Evolutionary conservation across 1,140 invertebrate genomes (phyloP).

Genomic region (Zaprionus gabonicus): DNA sequence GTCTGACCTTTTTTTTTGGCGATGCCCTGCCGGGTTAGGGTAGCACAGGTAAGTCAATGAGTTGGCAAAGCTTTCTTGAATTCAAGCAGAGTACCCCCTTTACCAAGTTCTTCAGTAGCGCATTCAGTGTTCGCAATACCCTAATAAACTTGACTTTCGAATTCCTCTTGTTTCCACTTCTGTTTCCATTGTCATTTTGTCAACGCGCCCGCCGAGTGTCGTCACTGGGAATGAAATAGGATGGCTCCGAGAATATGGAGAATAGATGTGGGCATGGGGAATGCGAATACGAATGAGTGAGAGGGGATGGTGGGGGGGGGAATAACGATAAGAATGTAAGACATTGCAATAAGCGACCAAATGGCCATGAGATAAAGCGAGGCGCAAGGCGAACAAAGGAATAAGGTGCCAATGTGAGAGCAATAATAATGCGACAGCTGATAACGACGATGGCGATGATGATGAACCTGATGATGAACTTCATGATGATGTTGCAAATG

Average conservation of each 20-base stretch:
- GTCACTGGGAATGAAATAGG: slow-evolving; percentile 50
- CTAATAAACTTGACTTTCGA: slow-evolving; percentile 3
- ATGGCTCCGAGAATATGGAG: slow-evolving; percentile 18
- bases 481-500: not conserved
- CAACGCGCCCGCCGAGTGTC: slow-evolving; percentile 76
- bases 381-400: slow-evolving; percentile 43
- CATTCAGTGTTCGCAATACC: not conserved
- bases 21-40: not conserved
- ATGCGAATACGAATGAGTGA: not conserved
- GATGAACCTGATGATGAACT: slow-evolving; percentile 36
- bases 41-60: not conserved
- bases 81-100: not conserved
- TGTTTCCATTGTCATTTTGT: slow-evolving; percentile 75
- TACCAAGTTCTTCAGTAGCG: slow-evolving; percentile 6
- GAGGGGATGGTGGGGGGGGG: not conserved
- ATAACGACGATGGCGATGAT: slow-evolving; percentile 55
- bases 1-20: slow-evolving; percentile 33
- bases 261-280: slow-evolving; percentile 9
- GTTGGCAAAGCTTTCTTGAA: not conserved
- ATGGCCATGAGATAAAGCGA: slow-evolving; percentile 65
- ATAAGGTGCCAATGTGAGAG: slow-evolving; percentile 68
- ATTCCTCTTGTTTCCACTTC: slow-evolving; percentile 21
- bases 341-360: slow-evolving; percentile 74
- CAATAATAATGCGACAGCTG: slow-evolving; percentile 58
- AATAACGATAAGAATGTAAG: slow-evolving; percentile 79